These are phyloP conservation scores for Plotosus lineatus DNA, from an alignment of 2,113 vertebrate species.

Conservation along the genomic window DNA sequence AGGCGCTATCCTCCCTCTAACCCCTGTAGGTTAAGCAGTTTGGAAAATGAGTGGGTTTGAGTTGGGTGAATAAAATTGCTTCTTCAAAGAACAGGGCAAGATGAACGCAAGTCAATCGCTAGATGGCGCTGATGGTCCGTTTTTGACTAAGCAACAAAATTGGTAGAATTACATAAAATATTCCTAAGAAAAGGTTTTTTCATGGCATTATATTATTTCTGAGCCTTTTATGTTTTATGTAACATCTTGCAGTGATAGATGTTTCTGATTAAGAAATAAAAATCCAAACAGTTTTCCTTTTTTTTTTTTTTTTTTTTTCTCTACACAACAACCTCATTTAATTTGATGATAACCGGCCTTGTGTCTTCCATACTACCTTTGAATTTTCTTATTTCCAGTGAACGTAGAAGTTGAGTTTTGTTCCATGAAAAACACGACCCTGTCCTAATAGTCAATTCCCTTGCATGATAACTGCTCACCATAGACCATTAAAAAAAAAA, in stretches of 20 bases:
- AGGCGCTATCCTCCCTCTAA: too few species aligned
- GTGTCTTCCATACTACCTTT: background rate
- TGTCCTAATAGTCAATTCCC: slow-evolving; percentile 20
- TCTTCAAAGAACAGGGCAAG: background rate
- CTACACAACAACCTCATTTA: background rate
- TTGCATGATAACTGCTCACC: slow-evolving; percentile 28
- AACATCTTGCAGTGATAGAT: background rate
- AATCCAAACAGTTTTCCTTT: background rate
- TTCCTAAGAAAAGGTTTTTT: background rate
- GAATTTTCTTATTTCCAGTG: background rate
- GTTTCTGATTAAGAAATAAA: background rate
- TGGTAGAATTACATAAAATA: background rate
- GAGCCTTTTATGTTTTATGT: background rate
- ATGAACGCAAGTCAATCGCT: slow-evolving; percentile 15
- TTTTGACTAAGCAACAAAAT: background rate
- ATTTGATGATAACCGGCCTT: background rate
- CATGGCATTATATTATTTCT: background rate
- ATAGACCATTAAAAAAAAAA: slow-evolving; percentile 16
- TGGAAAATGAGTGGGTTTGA: too few species aligned
- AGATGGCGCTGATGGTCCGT: slow-evolving; percentile 48
- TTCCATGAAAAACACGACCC: slow-evolving; percentile 15
- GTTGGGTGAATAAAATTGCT: too few species aligned
- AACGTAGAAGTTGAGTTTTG: background rate
- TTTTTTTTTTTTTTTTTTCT: background rate
- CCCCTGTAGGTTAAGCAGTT: too few species aligned